Evolutionary conservation across 2,113 vertebrate species (phyloP), one percentile per base, ranked within the genome.

Genomic region (Oplegnathus fasciatus): DNA sequence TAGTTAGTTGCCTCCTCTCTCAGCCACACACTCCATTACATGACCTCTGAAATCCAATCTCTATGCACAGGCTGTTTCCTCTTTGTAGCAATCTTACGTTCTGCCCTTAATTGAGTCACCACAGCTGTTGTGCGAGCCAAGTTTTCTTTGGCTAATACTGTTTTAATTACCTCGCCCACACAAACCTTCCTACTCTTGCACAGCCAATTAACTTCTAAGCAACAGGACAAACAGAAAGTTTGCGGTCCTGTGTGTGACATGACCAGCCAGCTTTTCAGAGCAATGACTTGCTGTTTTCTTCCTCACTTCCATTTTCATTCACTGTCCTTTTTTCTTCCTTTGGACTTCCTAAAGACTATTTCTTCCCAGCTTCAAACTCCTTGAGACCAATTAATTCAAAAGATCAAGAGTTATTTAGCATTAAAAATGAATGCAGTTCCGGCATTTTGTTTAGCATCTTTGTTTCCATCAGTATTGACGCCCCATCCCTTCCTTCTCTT

Each of bases 151-250:
- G 90, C 90, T 93, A 94, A 94, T 94, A 86, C 88, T 70, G 68
- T 90, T 94, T 94, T 95, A 95, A 94, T 95, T 94, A 90, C 84
- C 82, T 91, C 86, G 42, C 82, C 86, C 88, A 84, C 87, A 74
- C 89, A 87, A 88, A 58, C 57, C 72, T 86, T 90, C 85, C 85
- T 83, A 75, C 78, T 82, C 67, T 60, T 83, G 58, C 86, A 90
- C 81, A 93, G 91, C 79, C 91, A 92, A 94, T 95, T 94, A 94
- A 86, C 84, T 89, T 85, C 77, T 37, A 68, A 82, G 87, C 57
- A 87, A 88, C 78, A 80, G 37, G 85, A 88, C 26, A 62, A 77
- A 82, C 68, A 15, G 72, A 82, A 91, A 86, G 86, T 91, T 86
- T 81, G 64, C 68, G 26, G 42, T 61, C 50, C 48, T 81, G 73